Evolutionary conservation across 2,797 vertebrate genomes (phyloP), one percentile per base, ranked within the genome.

Genomic region (Anniella stebbinsi): DNA sequence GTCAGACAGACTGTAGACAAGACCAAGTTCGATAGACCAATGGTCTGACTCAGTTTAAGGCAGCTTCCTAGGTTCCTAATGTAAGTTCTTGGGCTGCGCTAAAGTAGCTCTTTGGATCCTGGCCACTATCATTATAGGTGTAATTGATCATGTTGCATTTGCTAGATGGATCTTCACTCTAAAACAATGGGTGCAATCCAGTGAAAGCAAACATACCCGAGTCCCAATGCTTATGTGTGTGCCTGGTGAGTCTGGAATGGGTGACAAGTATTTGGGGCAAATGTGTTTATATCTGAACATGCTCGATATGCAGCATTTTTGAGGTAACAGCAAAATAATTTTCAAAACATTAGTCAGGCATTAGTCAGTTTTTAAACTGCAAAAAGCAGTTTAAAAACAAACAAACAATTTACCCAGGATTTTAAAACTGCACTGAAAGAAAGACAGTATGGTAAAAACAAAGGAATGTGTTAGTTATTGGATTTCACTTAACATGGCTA

Each of bases 131-230:
- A 45, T 86, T 80, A 72, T 7, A 48, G 83, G 75, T 45, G 33
- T 6, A 85, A 86, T 45, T 81, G 70, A 67, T 91, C 87, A 76
- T 33, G 41, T 41, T 87, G 92, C 84, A 75, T 87, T 92, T 91
- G 78, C 86, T 86, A 88, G 91, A 51, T 17, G 8, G 92, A 80
- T 41, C 81, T 86, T 63, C 75, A 15, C 83, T 93, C 83, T 77
- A 30, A 84, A 81, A 87, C 57, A 86, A 70, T 2, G 41, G 28
- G 57, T 13, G 25, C 66, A 88, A 28, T 9, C n/a, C 45, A 30
- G 13, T 28, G 66, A 80, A 57, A 38, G 9, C 0, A 77, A 12
- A 38, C 8, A 45, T 21, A 11, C 45, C 36, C 13, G 9, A 30
- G 4, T 66, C 41, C 45, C 15, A 33, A 25, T 15, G 1, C 25